Evolutionary conservation across 2,888 invertebrate genomes (phyloP).

Genomic region (Hartigia nigra): DNA sequence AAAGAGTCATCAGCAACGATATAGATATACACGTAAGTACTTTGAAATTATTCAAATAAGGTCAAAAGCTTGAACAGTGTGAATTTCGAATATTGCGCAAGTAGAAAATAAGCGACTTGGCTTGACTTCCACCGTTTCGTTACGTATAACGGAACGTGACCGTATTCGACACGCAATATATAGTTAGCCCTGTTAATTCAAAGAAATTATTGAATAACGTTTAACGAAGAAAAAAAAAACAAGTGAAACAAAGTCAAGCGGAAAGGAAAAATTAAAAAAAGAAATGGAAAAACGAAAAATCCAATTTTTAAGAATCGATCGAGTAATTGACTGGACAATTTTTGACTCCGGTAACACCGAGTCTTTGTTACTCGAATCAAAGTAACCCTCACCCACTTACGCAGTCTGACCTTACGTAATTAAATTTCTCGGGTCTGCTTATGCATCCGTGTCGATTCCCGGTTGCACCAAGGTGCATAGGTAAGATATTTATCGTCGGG

Average conservation of each 20-base stretch:
- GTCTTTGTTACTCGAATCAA: not conserved
- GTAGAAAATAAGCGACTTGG: not conserved
- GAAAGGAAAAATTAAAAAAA: not conserved
- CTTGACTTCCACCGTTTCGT: not conserved
- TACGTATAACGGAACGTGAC: not conserved
- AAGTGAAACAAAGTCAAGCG: not conserved
- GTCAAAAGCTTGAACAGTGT: not conserved
- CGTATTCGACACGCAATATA: not conserved
- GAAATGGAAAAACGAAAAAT: not conserved
- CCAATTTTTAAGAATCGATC: not conserved
- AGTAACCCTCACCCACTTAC: conserved; percentile 1
- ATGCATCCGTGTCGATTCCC: conserved; percentile 8
- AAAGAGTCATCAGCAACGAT: too few relatives aligned
- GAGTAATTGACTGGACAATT: conserved; percentile 15
- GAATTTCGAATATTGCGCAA: not conserved
- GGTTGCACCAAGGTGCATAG: conserved; percentile 7
- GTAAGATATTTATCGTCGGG: conserved; percentile 7
- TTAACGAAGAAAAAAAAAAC: not conserved
- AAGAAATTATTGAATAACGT: not conserved
- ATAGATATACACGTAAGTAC: not conserved
- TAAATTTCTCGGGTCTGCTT: conserved; percentile 9
- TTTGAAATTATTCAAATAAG: not conserved
- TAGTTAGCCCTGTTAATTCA: not conserved
- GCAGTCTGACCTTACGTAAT: not conserved
- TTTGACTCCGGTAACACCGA: conserved; percentile 15